phyloP scores from a whole-genome alignment of 2,797 vertebrate genomes.

The Sphaeramia orbicularis region DNA sequence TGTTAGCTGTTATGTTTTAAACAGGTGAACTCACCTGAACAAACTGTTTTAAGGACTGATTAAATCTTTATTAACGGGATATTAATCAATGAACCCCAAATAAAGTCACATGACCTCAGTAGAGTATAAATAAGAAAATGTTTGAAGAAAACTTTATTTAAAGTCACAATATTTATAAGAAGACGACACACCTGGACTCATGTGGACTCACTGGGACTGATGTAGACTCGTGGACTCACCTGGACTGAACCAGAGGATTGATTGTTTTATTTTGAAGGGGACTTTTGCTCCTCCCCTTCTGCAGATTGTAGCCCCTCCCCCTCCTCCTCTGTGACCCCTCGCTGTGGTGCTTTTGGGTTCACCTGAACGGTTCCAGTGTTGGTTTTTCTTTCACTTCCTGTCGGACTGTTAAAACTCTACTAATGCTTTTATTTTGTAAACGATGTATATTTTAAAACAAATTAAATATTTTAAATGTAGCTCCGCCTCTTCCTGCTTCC shows the following conservation, averaged over 20 bases:
- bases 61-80: no score
- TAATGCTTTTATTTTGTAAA: slow-evolving; percentile 93
- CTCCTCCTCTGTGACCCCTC: slow-evolving; percentile 30
- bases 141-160: no score
- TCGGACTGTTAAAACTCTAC: slow-evolving; percentile 90
- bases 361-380: slow-evolving; percentile 18
- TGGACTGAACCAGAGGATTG: not conserved
- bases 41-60: no score
- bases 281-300: not conserved
- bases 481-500: not conserved
- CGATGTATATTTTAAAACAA: slow-evolving; percentile 96
- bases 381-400: slow-evolving; percentile 60
- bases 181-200: no score
- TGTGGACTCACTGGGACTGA: no score
- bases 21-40: no score
- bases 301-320: slow-evolving; percentile 38
- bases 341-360: slow-evolving; percentile 7
- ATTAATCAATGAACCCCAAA: no score
- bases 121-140: no score
- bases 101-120: no score
- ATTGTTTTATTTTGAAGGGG: slow-evolving; percentile 1
- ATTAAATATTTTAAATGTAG: slow-evolving; percentile 96
- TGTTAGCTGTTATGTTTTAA: no score
- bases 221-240: no score
- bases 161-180: no score